A percentile compares a stretch with the other conserved stretches of the same genome.
Evolutionary conservation across 2,113 vertebrate genomes (phyloP).

Genomic region (Nesospiza acunhae): DNA sequence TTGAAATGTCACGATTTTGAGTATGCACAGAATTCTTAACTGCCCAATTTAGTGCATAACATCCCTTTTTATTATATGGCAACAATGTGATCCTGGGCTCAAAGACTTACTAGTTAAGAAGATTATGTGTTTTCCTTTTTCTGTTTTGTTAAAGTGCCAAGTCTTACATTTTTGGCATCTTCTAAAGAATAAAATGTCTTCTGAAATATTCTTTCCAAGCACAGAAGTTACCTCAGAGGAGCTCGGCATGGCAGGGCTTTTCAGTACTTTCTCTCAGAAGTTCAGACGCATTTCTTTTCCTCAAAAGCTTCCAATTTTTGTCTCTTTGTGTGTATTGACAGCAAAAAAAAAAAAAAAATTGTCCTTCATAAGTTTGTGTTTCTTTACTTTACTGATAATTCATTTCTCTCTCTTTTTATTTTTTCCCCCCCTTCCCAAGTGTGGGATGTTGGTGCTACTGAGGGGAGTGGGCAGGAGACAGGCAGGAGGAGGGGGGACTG

Average conservation of each 20-base stretch:
- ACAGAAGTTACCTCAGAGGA: conserved; percentile 72
- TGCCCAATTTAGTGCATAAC: conserved; percentile 75
- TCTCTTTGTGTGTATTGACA: conserved; percentile 58
- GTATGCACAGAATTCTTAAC: conserved; percentile 74
- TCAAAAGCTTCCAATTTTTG: conserved; percentile 69
- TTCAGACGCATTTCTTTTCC: conserved; percentile 65
- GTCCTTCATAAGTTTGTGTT: conserved; percentile 59
- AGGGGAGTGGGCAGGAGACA: neutral
- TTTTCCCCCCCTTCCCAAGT: neutral
- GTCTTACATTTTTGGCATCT: conserved; percentile 73
- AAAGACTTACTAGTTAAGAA: conserved; percentile 76
- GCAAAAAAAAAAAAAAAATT: neutral
- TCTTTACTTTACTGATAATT: conserved; percentile 46
- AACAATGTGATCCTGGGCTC: conserved; percentile 72
- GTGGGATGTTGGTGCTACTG: rapidly evolving
- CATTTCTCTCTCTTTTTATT: neutral
- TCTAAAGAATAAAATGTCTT: conserved; percentile 74
- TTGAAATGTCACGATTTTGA: conserved; percentile 75
- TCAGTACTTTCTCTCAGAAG: conserved; percentile 67
- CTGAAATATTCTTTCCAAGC: conserved; percentile 71
- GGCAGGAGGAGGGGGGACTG: neutral
- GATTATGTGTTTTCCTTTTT: conserved; percentile 76
- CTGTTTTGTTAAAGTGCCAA: conserved; percentile 76
- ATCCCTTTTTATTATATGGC: conserved; percentile 74
- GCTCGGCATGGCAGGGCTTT: conserved; percentile 55